These are phyloP conservation scores for Drosophila parabipectinata DNA, from an alignment of 1,140 invertebrate genomes.

Conservation along the genomic window DNA sequence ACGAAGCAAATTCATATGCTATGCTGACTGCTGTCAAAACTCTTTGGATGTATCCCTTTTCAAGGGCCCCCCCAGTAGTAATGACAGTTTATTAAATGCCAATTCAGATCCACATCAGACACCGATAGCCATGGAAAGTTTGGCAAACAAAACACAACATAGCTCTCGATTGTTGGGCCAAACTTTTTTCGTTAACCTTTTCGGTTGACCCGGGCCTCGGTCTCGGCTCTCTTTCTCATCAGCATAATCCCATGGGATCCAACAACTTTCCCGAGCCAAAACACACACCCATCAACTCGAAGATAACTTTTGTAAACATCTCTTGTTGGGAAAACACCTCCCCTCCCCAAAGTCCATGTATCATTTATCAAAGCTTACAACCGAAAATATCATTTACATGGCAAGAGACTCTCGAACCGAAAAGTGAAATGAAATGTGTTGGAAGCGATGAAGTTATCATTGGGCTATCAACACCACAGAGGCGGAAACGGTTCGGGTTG, in stretches of 20 bases:
- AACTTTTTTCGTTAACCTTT: constrained; percentile 58
- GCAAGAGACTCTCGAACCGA: constrained; percentile 49
- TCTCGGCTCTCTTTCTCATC: constrained; percentile 27
- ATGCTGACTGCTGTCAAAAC: constrained; percentile 27
- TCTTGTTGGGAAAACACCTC: constrained; percentile 20
- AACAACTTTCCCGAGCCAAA: constrained; percentile 46
- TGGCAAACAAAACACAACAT: constrained; percentile 41
- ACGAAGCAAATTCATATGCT: constrained; percentile 33
- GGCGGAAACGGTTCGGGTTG: constrained; percentile 46
- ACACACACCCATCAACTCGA: constrained; percentile 26
- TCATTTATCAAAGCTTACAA: constrained; percentile 72
- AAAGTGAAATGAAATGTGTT: constrained; percentile 55
- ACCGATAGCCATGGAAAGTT: constrained; percentile 37
- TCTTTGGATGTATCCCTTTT: constrained; percentile 32
- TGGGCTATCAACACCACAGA: constrained; percentile 30
- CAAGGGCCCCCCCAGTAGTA: constrained; percentile 32
- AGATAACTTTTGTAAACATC: constrained; percentile 46
- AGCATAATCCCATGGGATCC: constrained; percentile 43
- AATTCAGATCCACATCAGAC: constrained; percentile 46
- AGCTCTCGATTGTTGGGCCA: constrained; percentile 35
- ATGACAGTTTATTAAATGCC: constrained; percentile 59
- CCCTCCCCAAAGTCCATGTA: constrained; percentile 4
- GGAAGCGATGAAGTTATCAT: constrained; percentile 65
- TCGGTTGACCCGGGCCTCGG: constrained; percentile 27
- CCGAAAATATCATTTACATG: constrained; percentile 70